Base-by-base conservation (phyloP, 2,797 vertebrate species). In the Pempheris klunzingeri region DNA sequence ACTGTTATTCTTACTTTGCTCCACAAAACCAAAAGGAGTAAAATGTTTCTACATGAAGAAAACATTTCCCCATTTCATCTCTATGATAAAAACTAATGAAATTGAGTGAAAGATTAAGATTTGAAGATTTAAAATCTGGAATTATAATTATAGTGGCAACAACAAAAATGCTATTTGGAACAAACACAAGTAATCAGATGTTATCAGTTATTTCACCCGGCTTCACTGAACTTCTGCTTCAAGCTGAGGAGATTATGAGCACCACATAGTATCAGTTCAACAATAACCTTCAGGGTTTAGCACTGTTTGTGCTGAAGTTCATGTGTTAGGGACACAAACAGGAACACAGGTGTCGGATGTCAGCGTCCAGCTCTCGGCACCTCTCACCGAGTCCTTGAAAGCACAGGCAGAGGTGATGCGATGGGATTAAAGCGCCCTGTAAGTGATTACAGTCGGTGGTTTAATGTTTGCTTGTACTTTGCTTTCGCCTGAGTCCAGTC, bases 331-430 rank as follows among this genome's bases (percentile, higher is more conserved):
- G 11, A 47, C 43, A 65, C 34, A 66, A 46, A 44, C 61, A 57
- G 47, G 76, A 71, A 73, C 47, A 67, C 46, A 34, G 74, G 86
- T 77, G 76, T 91, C 74, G 13, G 67, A 34, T 90, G 34, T 90
- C 91, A 64, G 52, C 61, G 57, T 75, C 47, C 44, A 64, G 14
- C 77, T 72, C 66, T 54, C 63, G 62, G 75, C 61, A 32, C 14
- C 53, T 71, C 44, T 61, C 36, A 10, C 44, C 15, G 38, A 71
- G 86, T 57, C 78, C 70, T 78, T 85, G 77, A 80, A 69, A 68
- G 50, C 52, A 49, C 74, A 82, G 58, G 34, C 36, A 65, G 64
- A 69, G 59, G 46, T 58, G 53, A 79, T 64, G 11, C 30, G 50
- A 1, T 20, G n/a, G 13, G 28, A 74, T 39, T 24, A 12, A 68